phyloP scores from a whole-genome alignment of 2,888 invertebrate genomes.

The Macrophya alboannulata region DNA sequence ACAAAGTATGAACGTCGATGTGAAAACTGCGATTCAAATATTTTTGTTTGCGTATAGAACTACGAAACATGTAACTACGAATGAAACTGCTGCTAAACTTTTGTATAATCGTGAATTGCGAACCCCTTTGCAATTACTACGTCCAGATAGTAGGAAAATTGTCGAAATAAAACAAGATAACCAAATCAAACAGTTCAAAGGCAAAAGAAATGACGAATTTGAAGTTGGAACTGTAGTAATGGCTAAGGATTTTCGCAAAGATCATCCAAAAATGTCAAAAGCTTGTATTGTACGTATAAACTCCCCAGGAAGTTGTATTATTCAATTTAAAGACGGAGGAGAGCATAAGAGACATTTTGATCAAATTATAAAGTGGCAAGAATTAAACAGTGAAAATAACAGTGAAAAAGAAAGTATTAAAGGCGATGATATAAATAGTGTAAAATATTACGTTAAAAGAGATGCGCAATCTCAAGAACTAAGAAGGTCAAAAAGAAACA shows the following conservation, averaged over 20 bases:
- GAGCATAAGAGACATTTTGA: neutral
- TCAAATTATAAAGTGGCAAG: neutral
- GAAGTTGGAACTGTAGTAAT: neutral
- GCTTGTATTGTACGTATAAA: neutral
- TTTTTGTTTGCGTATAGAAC: slow-evolving; percentile 52
- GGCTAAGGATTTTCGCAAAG: neutral
- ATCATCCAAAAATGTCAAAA: neutral
- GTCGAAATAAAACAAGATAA: neutral
- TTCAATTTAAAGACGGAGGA: neutral
- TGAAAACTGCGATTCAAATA: slow-evolving; percentile 47
- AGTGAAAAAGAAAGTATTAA: slow-evolving; percentile 2
- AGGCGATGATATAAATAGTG: no score
- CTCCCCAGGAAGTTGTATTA: neutral
- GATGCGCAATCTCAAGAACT: no score
- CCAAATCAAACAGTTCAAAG: neutral
- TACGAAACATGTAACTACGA: slow-evolving; percentile 31
- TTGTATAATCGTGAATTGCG: neutral
- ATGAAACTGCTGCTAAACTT: slow-evolving; percentile 8
- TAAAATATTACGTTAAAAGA: no score
- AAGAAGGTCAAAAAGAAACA: no score
- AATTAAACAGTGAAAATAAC: neutral
- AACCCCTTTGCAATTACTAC: neutral
- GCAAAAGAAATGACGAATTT: neutral
- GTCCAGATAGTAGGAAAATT: neutral
- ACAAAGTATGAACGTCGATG: slow-evolving; percentile 55